These are phyloP conservation scores for Caenorhabditis drosophilae DNA, from an alignment of 2,888 invertebrate species.

Conservation along the genomic window DNA sequence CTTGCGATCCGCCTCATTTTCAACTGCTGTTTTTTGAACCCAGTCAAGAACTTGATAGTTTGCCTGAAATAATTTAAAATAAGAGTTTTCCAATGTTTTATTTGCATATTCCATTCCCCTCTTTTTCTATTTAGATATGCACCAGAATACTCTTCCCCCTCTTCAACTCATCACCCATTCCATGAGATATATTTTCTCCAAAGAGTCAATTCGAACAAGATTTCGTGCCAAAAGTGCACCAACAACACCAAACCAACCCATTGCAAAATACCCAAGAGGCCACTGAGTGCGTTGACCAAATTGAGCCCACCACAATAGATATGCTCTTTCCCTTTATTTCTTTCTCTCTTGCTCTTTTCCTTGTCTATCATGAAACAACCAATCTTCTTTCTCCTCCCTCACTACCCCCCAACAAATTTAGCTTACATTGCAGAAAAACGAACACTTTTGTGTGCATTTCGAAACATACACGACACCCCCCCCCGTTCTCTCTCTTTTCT, in stretches of 20 bases:
- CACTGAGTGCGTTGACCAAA: neutral
- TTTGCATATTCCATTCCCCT: neutral
- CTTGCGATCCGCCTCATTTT: slow-evolving; percentile 54
- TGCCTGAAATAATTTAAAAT: slow-evolving; percentile 42
- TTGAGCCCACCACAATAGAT: neutral
- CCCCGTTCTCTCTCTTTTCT: no score
- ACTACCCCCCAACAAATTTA: no score
- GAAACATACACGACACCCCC: no score
- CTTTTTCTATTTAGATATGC: neutral
- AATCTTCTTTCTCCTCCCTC: no score
- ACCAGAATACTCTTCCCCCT: neutral
- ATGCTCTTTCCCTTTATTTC: neutral
- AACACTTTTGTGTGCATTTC: no score
- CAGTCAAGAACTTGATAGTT: slow-evolving; percentile 62
- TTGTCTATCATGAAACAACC: no score
- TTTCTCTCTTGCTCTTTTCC: no score
- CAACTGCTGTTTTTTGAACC: slow-evolving; percentile 56
- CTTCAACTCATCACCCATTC: neutral
- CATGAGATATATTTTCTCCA: neutral
- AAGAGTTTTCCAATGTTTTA: neutral
- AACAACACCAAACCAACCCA: no score
- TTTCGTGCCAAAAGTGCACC: no score
- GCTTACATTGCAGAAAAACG: no score
- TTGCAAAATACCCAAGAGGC: neutral
- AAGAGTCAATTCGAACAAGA: no score